phyloP scores from a whole-genome alignment of 2,888 invertebrate genomes.

The Ectemnius continuus region DNA sequence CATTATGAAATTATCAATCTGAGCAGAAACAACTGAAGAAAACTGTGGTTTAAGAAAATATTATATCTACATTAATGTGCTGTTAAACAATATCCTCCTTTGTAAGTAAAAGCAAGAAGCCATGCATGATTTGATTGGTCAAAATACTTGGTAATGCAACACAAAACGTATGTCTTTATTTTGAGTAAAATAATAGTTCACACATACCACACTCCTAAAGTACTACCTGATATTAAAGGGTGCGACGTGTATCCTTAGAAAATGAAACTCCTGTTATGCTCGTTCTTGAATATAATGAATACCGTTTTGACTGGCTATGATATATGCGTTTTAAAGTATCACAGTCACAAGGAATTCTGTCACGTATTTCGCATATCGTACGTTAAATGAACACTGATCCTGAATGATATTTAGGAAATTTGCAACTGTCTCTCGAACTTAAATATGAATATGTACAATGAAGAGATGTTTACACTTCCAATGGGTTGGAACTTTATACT shows the following conservation, averaged over 20 bases:
- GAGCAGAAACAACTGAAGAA: too few relatives aligned
- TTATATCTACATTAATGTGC: too few relatives aligned
- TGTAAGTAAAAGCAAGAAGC: not conserved
- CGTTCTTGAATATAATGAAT: slow-evolving; percentile 12
- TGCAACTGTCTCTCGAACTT: too few relatives aligned
- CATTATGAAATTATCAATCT: too few relatives aligned
- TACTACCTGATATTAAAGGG: slow-evolving; percentile 28
- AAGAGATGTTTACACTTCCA: too few relatives aligned
- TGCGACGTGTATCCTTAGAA: slow-evolving; percentile 10
- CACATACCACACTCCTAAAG: slow-evolving; percentile 11
- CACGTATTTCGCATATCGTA: slow-evolving; percentile 48
- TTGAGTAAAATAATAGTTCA: slow-evolving; percentile 5
- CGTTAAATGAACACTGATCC: slow-evolving; percentile 20
- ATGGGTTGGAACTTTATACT: too few relatives aligned
- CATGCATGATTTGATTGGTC: slow-evolving; percentile 15
- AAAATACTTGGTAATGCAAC: slow-evolving; percentile 29
- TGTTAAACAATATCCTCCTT: too few relatives aligned
- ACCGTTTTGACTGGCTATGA: slow-evolving; percentile 23
- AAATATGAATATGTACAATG: too few relatives aligned
- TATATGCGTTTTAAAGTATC: slow-evolving; percentile 41
- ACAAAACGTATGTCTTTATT: slow-evolving; percentile 38
- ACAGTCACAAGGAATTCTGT: slow-evolving; percentile 46
- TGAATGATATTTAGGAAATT: too few relatives aligned
- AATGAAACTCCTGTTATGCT: slow-evolving; percentile 17
- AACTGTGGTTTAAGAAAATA: too few relatives aligned